Base-by-base conservation (phyloP, 2,797 vertebrate species). In the Sebastes oblongus region DNA sequence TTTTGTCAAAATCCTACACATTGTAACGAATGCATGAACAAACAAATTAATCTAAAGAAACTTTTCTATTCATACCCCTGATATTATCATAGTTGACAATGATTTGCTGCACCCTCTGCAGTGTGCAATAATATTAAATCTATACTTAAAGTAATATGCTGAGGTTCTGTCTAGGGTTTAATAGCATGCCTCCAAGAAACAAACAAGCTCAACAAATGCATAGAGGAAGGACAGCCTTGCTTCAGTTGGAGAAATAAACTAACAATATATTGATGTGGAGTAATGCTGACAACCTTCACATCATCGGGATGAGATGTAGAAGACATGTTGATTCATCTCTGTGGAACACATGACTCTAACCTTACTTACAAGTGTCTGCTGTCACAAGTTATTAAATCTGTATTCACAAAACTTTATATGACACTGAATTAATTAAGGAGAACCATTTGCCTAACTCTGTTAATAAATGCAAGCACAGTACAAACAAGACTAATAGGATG, bases 281-380 rank as follows among this genome's bases (percentile, higher is more conserved):
- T 58, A 30, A 36, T 50, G 70, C 50, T 84, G 76, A 89, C 85
- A 88, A 24, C 14, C n/a, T 13, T 88, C 68, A 85, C 68, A 69
- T 79, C 72, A 68, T 42, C 20, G 1, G 5, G 5, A 62, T 52
- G 73, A 82, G 25, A 83, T 74, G 42, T n/a, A 64, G 62, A 75
- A 16, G 72, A 66, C 75, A 70, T 32, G 67, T 56, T 85, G 77
- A 78, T 73, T 77, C 52, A 79, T 78, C 67, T 70, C 56, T 46
- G 29, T 18, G 2, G 22, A 71, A 46, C 18, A 24, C 2, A 69
- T 67, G 66, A 66, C 56, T 59, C 32, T 34, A 54, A 46, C 61
- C 22, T 64, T 20, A 39, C 46, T 22, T 54, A 68, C 56, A 70
- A 74, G 5, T 8, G 10, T 74, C 6, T 46, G 65, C 64, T 67